A percentile compares a stretch with the other conserved stretches of the same genome.
These are phyloP conservation scores for Dasysyrphus albostriatus DNA, from an alignment of 2,888 invertebrate genomes.

Conservation along the genomic window DNA sequence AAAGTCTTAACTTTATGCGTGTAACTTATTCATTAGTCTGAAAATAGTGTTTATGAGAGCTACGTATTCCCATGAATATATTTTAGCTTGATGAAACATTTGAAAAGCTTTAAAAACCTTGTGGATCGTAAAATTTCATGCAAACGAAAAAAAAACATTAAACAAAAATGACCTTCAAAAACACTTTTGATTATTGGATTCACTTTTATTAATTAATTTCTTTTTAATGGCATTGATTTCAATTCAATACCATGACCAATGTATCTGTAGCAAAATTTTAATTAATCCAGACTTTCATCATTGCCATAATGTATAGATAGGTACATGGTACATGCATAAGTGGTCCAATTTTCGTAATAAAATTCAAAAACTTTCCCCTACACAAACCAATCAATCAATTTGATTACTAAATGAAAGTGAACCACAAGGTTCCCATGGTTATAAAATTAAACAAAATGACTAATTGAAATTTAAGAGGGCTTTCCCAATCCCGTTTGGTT, in stretches of 20 bases:
- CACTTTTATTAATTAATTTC: neutral
- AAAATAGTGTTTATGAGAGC: neutral
- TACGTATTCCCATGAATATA: neutral
- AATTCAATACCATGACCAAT: neutral
- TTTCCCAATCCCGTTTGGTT: conserved; percentile 2
- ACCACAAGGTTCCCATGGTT: neutral
- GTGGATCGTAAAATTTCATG: conserved; percentile 8
- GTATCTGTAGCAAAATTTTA: neutral
- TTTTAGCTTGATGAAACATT: neutral
- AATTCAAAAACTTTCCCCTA: conserved; percentile 17
- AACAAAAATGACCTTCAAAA: neutral
- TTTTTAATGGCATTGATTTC: conserved; percentile 21
- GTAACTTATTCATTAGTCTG: neutral
- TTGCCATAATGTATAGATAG: neutral
- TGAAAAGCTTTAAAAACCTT: neutral
- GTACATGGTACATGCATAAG: neutral
- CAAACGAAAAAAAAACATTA: neutral
- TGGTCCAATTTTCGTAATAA: conserved; percentile 36
- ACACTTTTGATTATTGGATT: neutral
- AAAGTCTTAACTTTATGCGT: neutral
- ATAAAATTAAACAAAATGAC: conserved; percentile 4
- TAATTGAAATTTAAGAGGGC: conserved; percentile 14
- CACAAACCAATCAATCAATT: neutral
- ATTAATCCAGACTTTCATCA: conserved; percentile 51
- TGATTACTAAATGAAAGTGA: neutral